Base-by-base conservation (phyloP, 2,113 vertebrate genomes). In the Strix aluco region DNA sequence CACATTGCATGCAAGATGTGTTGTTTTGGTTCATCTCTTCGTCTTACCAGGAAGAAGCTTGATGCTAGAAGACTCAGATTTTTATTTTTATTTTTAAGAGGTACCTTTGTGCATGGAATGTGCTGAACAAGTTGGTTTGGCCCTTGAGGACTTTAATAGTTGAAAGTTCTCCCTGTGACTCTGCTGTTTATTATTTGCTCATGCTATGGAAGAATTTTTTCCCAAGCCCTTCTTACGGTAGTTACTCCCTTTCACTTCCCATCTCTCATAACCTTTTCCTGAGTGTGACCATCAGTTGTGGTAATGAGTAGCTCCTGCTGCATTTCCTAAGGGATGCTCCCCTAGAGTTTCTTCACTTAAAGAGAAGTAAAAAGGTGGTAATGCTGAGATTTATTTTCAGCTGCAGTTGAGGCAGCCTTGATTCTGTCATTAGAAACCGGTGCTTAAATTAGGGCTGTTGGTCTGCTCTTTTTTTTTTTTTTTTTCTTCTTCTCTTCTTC, bases 261-360 rank as follows among this genome's bases (percentile, higher is more conserved):
- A 66, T 95, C 90, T 96, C 82, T 70, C 82, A 73, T 88, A 94
- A 94, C 87, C 81, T 92, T 90, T 77, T 77, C 49, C 23, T 61
- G 85, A 96, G 51, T 21, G 15, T 47, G 29, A 47, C 85, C 88
- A 83, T 86, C 82, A 94, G 71, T 66, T 90, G 19, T 55, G 54
- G 67, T 79, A 72, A 44, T 61, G 55, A 77, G 90, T 46, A 72
- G 87, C 71, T 96, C 66, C 78, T 90, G 71, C 44, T 79, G 16
- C 11, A 0, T 81, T 94, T 87, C 42, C 54, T 82, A 46, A 66
- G 46, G 42, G 26, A 46, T 81, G 14, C 34, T 88, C 36, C 62
- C n/a, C 58, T 69, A 32, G 61, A 70, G 58, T 73, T 93, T 69
- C 38, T 92, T 79, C 49, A 72, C 36, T 72, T 44, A 81, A 69